Conservation (phyloP, 1,140 invertebrate genomes). For the Episyrphus balteatus region DNA sequence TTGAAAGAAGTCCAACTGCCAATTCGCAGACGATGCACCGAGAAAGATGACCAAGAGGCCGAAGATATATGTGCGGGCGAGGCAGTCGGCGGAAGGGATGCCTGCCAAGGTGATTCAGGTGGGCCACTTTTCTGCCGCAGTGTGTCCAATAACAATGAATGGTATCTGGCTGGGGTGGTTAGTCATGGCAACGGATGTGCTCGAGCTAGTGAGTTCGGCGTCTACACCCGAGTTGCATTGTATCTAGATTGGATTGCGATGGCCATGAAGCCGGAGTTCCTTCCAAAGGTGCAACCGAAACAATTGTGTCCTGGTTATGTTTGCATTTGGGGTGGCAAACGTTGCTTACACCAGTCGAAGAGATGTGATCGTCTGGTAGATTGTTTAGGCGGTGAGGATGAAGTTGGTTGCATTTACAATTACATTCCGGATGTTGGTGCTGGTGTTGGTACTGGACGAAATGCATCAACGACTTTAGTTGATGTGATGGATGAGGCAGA, state of each 20-base stretch:
- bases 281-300: conserved; percentile 38
- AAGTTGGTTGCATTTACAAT: conserved; percentile 47
- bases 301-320: conserved; percentile 56
- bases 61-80: conserved; percentile 66
- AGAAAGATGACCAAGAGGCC: conserved; percentile 45
- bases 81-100: conserved; percentile 59
- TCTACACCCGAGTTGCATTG: conserved; percentile 65
- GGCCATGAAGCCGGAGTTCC: conserved; percentile 21
- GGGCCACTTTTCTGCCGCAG: conserved; percentile 65
- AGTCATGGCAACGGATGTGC: conserved; percentile 76
- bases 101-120: conserved; percentile 69
- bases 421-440: conserved; percentile 26
- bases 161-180: conserved; percentile 65
- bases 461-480: too few species aligned
- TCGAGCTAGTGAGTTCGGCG: conserved; percentile 62
- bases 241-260: conserved; percentile 60
- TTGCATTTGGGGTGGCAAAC: conserved; percentile 47
- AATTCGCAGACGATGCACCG: conserved; percentile 41
- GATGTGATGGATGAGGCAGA: conserved; percentile 5
- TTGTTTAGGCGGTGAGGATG: conserved; percentile 66
- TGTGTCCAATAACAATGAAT: conserved; percentile 46
- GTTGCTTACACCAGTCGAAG: conserved; percentile 52
- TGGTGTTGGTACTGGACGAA: conserved; percentile 11
- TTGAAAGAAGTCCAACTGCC: conserved; percentile 47
- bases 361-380: conserved; percentile 61